Evolutionary conservation across 2,797 vertebrate species (phyloP), one percentile per base, ranked within the genome.

Genomic region (Austrolebias charrua): DNA sequence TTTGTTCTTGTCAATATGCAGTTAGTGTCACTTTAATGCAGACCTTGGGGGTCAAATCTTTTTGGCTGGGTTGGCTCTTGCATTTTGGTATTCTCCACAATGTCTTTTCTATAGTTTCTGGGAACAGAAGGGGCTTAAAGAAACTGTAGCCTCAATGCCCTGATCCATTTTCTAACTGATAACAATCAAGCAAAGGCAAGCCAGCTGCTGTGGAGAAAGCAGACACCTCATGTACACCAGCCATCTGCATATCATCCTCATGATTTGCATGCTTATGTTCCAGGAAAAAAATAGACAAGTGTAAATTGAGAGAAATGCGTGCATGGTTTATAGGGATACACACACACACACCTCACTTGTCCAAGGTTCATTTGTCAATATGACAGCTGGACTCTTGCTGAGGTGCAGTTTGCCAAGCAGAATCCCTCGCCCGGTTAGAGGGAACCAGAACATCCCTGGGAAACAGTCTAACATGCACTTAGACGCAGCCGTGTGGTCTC

Each of bases 301-400:
- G 35, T 48, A 19, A 66, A 55, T 73, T 65, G 61, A 35, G 49
- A 68, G 46, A 70, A 73, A 66, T 69, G 73, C 69, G 68, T 59
- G 24, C 24, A 24, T 24, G 24, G 24, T 24, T 24, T 24, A 3
- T 3, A 24, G 24, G 24, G 24, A 35, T 9, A 35, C 33, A 35
- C 33, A 35, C 33, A 35, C 33, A 35, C 33, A 35, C 33, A 35
- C 73, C 59, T 86, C 80, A 86, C 68, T 87, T 79, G 76, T 84
- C 86, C 79, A 80, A 81, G 84, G 83, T 90, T 89, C 85, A 89
- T 91, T 90, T 90, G 88, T 90, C 89, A 90, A 85, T 71, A 74
- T 87, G 90, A 91, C 89, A 88, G 88, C 85, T 89, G 87, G 88
- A 88, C 78, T 80, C 82, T 73, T 47, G 79, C 78, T 83, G 73